Evolutionary conservation across 2,888 invertebrate genomes (phyloP), one percentile per base, ranked within the genome.

Genomic region (Aphidius colemani): DNA sequence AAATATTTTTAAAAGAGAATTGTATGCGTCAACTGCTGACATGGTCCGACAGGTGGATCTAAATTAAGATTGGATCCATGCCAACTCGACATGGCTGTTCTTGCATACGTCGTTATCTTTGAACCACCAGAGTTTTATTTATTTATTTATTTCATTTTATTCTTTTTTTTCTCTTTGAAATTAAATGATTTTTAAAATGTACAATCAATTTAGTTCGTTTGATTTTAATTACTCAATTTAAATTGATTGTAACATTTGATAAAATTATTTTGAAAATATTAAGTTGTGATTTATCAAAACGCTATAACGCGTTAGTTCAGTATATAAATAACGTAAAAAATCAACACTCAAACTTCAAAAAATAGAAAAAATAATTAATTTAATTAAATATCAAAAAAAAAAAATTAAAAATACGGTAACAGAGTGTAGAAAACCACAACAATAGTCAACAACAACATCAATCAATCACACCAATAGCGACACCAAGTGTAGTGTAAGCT

Each of bases 31-130:
- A 65, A 65, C 58, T 56, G 55, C 58, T 58, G 61, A 80, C 80
- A 79, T 77, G 75, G 69, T 70, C 77, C 75, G 81, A 82, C 82
- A 82, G 82, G 82, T 82, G 82, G 80, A 77, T 80, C 82, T 82
- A 82, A 81, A 82, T 82, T 78, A 81, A 82, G 80, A 79, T 76
- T 82, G 82, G 82, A 82, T 76, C 76, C 71, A 71, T 74, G 82
- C 82, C 82, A 82, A 62, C 45, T 71, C 74, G 80, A 79, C 71
- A 79, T 79, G 79, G 79, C 77, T 70, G 79, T 68, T 44, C 51
- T 50, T 63, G 49, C 53, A 53, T 53, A 65, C 63, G 62, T 67
- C 63, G 64, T 67, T 69, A 66, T 67, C 66, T 63, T 55, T 45
- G 7, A 46, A 56, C 66, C 61, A 68, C 70, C 69, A 70, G 67